A percentile compares a stretch with the other conserved stretches of the same genome.
Conservation (phyloP, 1,140 invertebrate genomes). For the Drosophila ohnishii region DNA sequence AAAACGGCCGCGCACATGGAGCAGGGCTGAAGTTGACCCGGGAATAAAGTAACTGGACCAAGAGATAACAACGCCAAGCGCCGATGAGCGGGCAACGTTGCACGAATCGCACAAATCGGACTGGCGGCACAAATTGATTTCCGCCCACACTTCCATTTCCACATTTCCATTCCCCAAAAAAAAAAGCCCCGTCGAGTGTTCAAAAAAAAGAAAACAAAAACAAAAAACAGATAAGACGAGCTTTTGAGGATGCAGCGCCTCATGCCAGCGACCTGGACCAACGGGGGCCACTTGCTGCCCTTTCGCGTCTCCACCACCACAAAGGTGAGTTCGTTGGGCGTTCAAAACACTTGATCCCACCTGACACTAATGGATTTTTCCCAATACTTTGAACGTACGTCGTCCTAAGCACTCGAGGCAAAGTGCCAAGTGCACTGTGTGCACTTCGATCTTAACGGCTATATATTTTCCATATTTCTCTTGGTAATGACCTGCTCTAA, state of each 20-base stretch:
- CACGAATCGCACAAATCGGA: constrained; percentile 9
- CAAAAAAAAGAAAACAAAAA: neutral
- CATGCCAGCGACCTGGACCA: constrained; percentile 50
- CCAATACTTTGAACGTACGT: neutral
- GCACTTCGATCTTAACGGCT: neutral
- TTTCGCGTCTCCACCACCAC: constrained; percentile 72
- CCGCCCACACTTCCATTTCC: constrained; percentile 10
- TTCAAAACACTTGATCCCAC: neutral
- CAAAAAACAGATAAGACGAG: neutral
- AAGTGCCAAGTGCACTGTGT: constrained; percentile 2
- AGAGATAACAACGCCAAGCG: constrained; percentile 27
- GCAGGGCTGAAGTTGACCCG: constrained; percentile 10
- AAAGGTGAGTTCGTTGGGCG: constrained; percentile 43
- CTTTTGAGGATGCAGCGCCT: constrained; percentile 56
- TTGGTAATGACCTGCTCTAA: neutral
- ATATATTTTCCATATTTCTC: neutral
- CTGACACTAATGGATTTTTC: neutral
- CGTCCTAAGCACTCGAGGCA: neutral
- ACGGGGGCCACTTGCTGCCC: constrained; percentile 44
- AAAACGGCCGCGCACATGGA: constrained; percentile 17
- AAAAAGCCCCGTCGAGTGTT: neutral
- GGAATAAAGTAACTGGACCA: neutral
- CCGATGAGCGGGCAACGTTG: constrained; percentile 54
- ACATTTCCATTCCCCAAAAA: constrained; percentile 3
- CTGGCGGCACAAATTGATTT: constrained; percentile 3